A percentile compares a stretch with the other conserved stretches of the same genome.
Conservation (phyloP, 64 coral and sea anemone species). For the Stichodactyla mertensii region DNA sequence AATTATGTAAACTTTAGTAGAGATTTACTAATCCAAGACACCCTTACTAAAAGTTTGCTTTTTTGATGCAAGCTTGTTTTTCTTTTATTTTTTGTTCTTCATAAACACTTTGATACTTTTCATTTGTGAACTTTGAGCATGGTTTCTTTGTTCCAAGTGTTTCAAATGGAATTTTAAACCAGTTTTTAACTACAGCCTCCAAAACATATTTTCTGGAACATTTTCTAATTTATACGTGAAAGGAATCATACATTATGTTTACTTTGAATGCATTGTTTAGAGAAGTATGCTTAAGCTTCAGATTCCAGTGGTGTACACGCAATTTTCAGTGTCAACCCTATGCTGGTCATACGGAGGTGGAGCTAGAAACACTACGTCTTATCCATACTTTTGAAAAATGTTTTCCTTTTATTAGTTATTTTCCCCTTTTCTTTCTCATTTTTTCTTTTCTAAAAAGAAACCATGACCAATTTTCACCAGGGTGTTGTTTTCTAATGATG, state of each 20-base stretch:
- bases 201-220: no score
- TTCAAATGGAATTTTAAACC: not conserved
- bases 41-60: not conserved
- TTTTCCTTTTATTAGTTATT: not conserved
- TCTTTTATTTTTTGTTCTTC: not conserved
- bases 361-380: not conserved
- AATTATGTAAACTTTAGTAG: conserved; percentile 18
- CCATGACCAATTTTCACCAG: not conserved
- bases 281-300: not conserved
- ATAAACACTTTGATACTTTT: not conserved
- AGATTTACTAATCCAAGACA: conserved; percentile 4
- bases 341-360: conserved; percentile 5
- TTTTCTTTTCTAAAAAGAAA: not conserved
- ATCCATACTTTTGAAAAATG: not conserved
- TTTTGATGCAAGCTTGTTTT: not conserved
- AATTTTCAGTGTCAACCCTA: not conserved
- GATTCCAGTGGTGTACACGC: not conserved
- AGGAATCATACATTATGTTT: not conserved
- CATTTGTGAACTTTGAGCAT: not conserved
- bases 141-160: not conserved
- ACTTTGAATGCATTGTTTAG: not conserved
- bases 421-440: not conserved
- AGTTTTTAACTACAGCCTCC: no score
- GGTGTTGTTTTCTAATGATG: conserved; percentile 27
- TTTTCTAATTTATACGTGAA: no score